Base-by-base conservation (phyloP, 2,113 vertebrate genomes). In the Eleginops maclovinus region DNA sequence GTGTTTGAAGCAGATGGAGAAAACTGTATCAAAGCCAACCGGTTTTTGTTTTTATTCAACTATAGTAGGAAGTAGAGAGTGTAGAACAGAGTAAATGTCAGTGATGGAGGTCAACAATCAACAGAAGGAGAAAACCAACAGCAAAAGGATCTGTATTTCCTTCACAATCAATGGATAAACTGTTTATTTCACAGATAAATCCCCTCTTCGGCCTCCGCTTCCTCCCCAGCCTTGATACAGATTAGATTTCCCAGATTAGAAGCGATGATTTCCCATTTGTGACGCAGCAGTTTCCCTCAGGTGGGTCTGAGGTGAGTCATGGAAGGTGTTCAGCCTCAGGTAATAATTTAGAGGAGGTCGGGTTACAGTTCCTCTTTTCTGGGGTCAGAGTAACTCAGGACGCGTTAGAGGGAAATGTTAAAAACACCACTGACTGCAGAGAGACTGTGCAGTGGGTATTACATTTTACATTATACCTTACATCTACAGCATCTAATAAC, bases 291-390 rank as follows among this genome's bases (percentile, higher is more conserved):
- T 49, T 55, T n/a, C 51, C 51, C 53, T 88, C 44, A 19, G 82
- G 74, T 73, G 19, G 41, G 72, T 79, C 56, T 4, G 16, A 9
- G 24, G 26, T 68, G 55, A 77, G 81, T 82, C 71, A 73, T 26
- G 67, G 60, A 36, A 46, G 64, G 53, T 76, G 83, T 63, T 79
- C 69, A 69, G 72, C 66, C 21, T n/a, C 46, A 2, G 78, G 68
- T 70, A 41, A 36, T 83, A n/a, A 54, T 82, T 67, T 11, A 11
- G 54, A 55, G 24, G 70, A 36, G 41, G 53, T 86, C 49, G 24
- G 60, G 69, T 89, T 83, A 69, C 86, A 40, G 53, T 68, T 64
- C 12, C 78, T 12, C 73, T 26, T 70, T 79, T 36, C 5, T 36
- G 31, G 31, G 5, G 65, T 81, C 72, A 68, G 78, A 43, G 74